Percentiles rank a stretch among this genome's conserved stretches.
phyloP scores from a whole-genome alignment of 1,140 invertebrate species.

The Orchesella cincta region DNA sequence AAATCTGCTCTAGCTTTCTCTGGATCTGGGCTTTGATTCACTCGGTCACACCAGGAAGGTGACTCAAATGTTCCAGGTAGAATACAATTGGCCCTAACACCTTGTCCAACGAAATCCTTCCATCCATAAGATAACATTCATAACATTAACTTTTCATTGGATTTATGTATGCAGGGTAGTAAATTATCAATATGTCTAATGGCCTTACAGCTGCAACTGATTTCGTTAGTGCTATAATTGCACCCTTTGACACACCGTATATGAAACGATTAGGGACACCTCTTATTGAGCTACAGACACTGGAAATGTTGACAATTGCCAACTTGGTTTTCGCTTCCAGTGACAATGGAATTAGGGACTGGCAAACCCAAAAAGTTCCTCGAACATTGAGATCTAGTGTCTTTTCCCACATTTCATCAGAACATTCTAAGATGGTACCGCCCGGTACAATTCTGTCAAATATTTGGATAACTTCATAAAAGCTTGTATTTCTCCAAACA shows the following conservation, averaged over 20 bases:
- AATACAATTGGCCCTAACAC: conserved; percentile 56
- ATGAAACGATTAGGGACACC: conserved; percentile 57
- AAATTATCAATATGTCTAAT: conserved; percentile 47
- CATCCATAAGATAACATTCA: background rate
- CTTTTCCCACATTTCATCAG: conserved; percentile 56
- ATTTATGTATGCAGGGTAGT: conserved; percentile 13
- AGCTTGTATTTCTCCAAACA: background rate
- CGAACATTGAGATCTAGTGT: conserved; percentile 59
- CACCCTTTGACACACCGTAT: conserved; percentile 58
- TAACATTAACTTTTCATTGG: background rate
- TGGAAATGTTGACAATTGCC: conserved; percentile 59
- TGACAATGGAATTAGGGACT: conserved; percentile 44
- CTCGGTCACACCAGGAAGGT: conserved; percentile 52
- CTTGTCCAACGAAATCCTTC: conserved; percentile 52
- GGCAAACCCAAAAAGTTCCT: conserved; percentile 32
- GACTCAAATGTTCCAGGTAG: conserved; percentile 57
- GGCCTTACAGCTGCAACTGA: conserved; percentile 53
- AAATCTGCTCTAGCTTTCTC: conserved; percentile 55
- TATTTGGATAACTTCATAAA: background rate
- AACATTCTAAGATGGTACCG: conserved; percentile 54
- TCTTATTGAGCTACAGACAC: conserved; percentile 57
- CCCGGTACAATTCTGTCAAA: conserved; percentile 53
- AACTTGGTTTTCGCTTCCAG: conserved; percentile 52
- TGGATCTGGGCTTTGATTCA: conserved; percentile 53
- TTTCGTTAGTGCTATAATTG: conserved; percentile 59